Conservation (phyloP, 30 jellyfish, hydroid and myxozoan genomes). For the Catostylus mosaicus region DNA sequence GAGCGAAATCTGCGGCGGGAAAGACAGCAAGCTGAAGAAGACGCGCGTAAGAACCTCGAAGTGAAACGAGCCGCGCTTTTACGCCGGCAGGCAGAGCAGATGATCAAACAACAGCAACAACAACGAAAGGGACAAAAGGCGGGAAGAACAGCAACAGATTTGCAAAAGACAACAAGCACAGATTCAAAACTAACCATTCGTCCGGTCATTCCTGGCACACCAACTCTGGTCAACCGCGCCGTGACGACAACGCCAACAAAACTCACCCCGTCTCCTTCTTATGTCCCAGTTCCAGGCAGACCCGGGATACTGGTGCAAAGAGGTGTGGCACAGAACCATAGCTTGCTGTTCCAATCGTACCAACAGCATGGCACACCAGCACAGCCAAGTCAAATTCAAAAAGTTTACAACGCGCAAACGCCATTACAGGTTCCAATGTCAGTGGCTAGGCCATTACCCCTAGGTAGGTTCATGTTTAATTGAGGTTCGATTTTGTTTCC, state of each 20-base stretch:
- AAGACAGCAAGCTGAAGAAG: slow-evolving; percentile 77
- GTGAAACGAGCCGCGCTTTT: slow-evolving; percentile 66
- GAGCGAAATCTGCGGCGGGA: slow-evolving; percentile 87
- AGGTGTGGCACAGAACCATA: slow-evolving; percentile 2
- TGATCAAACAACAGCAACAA: slow-evolving; percentile 79
- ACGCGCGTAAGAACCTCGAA: slow-evolving; percentile 68
- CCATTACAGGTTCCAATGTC: slow-evolving; percentile 80
- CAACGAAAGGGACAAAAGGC: slow-evolving; percentile 33
- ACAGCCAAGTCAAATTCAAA: slow-evolving; percentile 28
- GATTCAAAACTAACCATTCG: slow-evolving; percentile 58
- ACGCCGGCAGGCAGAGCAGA: slow-evolving; percentile 75
- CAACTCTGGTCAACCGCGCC: slow-evolving; percentile 22
- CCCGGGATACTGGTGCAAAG: slow-evolving; percentile 57
- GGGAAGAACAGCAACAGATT: neutral
- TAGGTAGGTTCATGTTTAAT: slow-evolving; percentile 73
- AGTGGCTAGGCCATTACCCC: slow-evolving; percentile 75
- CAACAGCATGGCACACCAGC: slow-evolving; percentile 20
- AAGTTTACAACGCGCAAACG: slow-evolving; percentile 31
- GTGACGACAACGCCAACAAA: slow-evolving; percentile 7
- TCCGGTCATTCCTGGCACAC: slow-evolving; percentile 58
- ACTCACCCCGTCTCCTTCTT: slow-evolving; percentile 42
- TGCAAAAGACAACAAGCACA: slow-evolving; percentile 9
- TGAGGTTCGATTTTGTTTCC: too few relatives aligned
- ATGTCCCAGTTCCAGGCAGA: slow-evolving; percentile 54
- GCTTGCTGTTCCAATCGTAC: slow-evolving; percentile 17